These are phyloP conservation scores for Etheostoma perlongum DNA, from an alignment of 2,797 vertebrate genomes.

Conservation along the genomic window DNA sequence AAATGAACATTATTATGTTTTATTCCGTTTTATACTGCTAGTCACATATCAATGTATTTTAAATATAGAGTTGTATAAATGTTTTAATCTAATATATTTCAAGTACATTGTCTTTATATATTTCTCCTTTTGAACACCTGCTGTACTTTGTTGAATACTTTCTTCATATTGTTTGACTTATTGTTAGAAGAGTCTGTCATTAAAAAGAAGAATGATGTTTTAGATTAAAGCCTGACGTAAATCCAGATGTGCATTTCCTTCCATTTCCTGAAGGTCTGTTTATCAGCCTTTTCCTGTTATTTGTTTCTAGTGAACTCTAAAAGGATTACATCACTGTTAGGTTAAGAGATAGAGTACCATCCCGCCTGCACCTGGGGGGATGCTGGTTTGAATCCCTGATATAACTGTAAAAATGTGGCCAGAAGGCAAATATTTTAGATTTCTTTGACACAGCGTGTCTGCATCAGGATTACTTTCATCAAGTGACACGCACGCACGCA, in stretches of 20 bases:
- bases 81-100: constrained; percentile 70
- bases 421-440: not conserved
- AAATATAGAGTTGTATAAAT: constrained; percentile 29
- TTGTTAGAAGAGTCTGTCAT: not conserved
- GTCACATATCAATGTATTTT: constrained; percentile 44
- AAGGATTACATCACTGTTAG: not conserved
- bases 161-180: constrained; percentile 6
- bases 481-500: too few relatives aligned
- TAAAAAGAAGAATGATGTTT: not conserved
- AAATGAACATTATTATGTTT: constrained; percentile 21
- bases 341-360: not conserved
- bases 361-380: constrained; percentile 8
- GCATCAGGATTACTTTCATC: too few relatives aligned
- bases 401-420: not conserved
- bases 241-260: constrained; percentile 45
- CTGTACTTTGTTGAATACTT: constrained; percentile 22
- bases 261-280: constrained; percentile 40
- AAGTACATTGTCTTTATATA: constrained; percentile 59
- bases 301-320: constrained; percentile 14
- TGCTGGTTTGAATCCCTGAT: not conserved
- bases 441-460: too few relatives aligned
- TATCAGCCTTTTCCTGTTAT: constrained; percentile 67
- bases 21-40: constrained; percentile 37
- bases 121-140: constrained; percentile 30
- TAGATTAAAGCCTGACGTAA: not conserved